Conservation (phyloP, 1,140 invertebrate species). For the Wasmannia auropunctata region DNA sequence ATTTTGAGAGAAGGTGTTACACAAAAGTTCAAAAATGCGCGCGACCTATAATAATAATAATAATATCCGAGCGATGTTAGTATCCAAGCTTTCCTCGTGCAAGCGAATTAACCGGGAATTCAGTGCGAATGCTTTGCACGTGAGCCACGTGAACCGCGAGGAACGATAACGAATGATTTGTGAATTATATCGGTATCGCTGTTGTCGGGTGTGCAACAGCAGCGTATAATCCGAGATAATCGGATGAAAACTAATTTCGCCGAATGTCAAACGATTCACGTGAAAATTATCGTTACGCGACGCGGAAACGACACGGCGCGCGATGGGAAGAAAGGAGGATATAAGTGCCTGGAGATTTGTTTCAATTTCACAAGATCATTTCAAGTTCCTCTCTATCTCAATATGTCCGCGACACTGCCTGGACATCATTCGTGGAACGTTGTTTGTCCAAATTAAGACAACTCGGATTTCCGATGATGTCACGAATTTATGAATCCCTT, state of each 20-base stretch:
- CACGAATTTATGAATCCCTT: not conserved
- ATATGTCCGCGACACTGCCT: not conserved
- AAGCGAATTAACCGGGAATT: not conserved
- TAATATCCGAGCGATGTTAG: not conserved
- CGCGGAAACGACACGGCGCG: constrained; percentile 1
- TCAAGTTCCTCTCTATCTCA: not conserved
- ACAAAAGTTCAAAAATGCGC: not conserved
- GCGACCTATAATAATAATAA: not conserved
- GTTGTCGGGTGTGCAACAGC: not conserved
- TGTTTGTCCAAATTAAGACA: not conserved
- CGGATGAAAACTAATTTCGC: not conserved
- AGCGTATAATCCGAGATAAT: not conserved
- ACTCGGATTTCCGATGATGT: constrained; percentile 3
- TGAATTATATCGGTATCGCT: not conserved
- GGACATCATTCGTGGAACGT: not conserved
- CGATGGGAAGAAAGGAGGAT: too few relatives aligned
- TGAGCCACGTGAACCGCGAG: not conserved
- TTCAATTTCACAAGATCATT: constrained; percentile 33
- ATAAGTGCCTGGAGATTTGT: not conserved
- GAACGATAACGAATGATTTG: constrained; percentile 8
- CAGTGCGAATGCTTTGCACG: not conserved
- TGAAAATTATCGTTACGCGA: not conserved
- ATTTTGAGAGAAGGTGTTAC: not conserved
- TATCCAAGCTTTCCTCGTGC: not conserved
- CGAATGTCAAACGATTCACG: constrained; percentile 3